Conservation (phyloP, 2,888 invertebrate species). For the Acanthococcus lagerstroemiae region DNA sequence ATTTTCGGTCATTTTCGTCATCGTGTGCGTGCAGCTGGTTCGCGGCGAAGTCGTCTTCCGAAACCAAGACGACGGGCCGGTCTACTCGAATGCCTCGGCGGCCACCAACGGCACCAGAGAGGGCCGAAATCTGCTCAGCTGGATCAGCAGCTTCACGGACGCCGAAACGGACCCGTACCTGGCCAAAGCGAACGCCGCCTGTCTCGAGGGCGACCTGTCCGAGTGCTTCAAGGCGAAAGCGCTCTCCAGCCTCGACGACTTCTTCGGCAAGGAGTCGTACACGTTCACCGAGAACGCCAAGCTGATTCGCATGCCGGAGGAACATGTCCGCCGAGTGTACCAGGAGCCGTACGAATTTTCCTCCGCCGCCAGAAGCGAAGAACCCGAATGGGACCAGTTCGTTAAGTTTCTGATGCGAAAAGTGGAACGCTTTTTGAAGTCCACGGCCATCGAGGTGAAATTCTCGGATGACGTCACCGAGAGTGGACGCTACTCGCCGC, state of each 20-base stretch:
- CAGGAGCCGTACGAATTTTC: constrained; percentile 65
- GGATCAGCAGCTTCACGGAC: constrained; percentile 66
- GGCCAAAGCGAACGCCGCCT: constrained; percentile 61
- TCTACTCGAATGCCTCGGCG: background rate
- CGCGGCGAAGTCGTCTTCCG: background rate
- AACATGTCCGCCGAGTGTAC: constrained; percentile 57
- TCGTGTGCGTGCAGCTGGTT: constrained; percentile 20
- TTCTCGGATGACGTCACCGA: constrained; percentile 67
- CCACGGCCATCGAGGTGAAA: constrained; percentile 63
- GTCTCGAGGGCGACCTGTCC: constrained; percentile 67
- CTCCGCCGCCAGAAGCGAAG: constrained; percentile 57
- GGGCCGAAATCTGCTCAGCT: constrained; percentile 63
- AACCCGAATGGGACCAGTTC: constrained; percentile 70
- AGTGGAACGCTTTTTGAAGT: constrained; percentile 65
- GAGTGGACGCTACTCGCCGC: constrained; percentile 61
- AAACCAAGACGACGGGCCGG: background rate
- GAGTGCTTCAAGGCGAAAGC: constrained; percentile 79
- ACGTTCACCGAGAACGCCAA: constrained; percentile 61
- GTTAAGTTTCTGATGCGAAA: constrained; percentile 67
- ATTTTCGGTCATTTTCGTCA: background rate
- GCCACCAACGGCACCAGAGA: constrained; percentile 41
- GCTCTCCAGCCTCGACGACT: constrained; percentile 62
- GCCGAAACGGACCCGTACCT: constrained; percentile 66
- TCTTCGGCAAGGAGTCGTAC: constrained; percentile 54
- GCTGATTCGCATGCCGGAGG: constrained; percentile 57